Percentiles rank a stretch among this genome's conserved stretches.
Evolutionary conservation across 2,113 vertebrate species (phyloP).

Genomic region (Odontesthes bonariensis): DNA sequence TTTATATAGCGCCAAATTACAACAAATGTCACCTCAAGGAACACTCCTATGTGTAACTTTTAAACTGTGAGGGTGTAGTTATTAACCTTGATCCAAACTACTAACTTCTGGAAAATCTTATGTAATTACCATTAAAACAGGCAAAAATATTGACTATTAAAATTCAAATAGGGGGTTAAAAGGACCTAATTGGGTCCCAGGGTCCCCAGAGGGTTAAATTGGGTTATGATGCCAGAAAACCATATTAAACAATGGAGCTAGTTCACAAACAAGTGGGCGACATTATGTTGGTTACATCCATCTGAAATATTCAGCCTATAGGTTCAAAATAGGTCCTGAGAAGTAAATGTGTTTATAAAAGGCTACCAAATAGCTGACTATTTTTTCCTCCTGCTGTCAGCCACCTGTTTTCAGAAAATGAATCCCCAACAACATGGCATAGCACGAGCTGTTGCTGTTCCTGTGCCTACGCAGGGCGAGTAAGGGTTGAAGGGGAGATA

Average conservation of each 20-base stretch:
- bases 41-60: too few relatives aligned
- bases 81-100: too few relatives aligned
- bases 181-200: too few relatives aligned
- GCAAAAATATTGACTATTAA: too few relatives aligned
- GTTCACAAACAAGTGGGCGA: too few relatives aligned
- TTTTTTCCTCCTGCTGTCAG: slow-evolving; percentile 43
- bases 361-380: slow-evolving; percentile 30
- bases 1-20: too few relatives aligned
- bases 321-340: not conserved
- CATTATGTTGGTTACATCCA: not conserved
- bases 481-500: slow-evolving; percentile 34
- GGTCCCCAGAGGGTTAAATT: too few relatives aligned
- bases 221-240: not conserved
- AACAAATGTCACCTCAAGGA: too few relatives aligned
- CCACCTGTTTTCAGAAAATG: slow-evolving; percentile 67
- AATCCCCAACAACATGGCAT: slow-evolving; percentile 58
- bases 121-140: too few relatives aligned
- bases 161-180: too few relatives aligned
- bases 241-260: not conserved
- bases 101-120: too few relatives aligned
- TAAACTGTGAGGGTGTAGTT: too few relatives aligned
- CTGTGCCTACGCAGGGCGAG: slow-evolving; percentile 33
- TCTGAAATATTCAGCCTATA: not conserved
- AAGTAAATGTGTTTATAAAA: not conserved
- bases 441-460: slow-evolving; percentile 48